Percentiles rank a stretch among this genome's conserved stretches.
phyloP scores from a whole-genome alignment of 2,888 invertebrate species.

The Lasioglossum pauxillum region DNA sequence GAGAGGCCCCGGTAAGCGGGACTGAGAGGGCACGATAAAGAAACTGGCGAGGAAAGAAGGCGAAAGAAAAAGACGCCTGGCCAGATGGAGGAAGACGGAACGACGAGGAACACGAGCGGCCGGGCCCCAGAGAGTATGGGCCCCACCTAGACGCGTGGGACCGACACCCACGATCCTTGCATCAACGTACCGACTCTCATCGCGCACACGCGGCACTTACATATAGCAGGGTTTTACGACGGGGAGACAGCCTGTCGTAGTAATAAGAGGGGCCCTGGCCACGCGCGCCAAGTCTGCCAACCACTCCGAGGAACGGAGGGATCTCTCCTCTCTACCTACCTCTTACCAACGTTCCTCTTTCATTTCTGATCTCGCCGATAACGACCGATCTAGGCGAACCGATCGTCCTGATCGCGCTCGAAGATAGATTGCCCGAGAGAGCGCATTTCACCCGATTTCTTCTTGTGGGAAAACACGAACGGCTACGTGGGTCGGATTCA shows the following conservation, averaged over 20 bases:
- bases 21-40: conserved; percentile 46
- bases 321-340: conserved; percentile 56
- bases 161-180: conserved; percentile 83
- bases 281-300: conserved; percentile 68
- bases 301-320: conserved; percentile 57
- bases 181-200: conserved; percentile 75
- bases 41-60: conserved; percentile 39
- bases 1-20: conserved; percentile 23
- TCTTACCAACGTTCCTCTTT: conserved; percentile 70
- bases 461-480: conserved; percentile 9
- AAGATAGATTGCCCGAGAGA: conserved; percentile 44
- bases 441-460: neutral
- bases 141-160: conserved; percentile 84
- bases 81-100: conserved; percentile 15
- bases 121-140: conserved; percentile 71
- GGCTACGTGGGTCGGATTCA: conserved; percentile 1
- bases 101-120: conserved; percentile 58
- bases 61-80: conserved; percentile 45
- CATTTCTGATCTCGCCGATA: conserved; percentile 71
- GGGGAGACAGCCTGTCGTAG: conserved; percentile 76
- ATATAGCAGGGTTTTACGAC: conserved; percentile 76
- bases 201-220: conserved; percentile 72
- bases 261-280: conserved; percentile 77
- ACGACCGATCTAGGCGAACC: conserved; percentile 11
- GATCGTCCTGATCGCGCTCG: conserved; percentile 29